Evolutionary conservation across 1,140 invertebrate genomes (phyloP), one percentile per base, ranked within the genome.

Genomic region (Drosophila mojavensis): DNA sequence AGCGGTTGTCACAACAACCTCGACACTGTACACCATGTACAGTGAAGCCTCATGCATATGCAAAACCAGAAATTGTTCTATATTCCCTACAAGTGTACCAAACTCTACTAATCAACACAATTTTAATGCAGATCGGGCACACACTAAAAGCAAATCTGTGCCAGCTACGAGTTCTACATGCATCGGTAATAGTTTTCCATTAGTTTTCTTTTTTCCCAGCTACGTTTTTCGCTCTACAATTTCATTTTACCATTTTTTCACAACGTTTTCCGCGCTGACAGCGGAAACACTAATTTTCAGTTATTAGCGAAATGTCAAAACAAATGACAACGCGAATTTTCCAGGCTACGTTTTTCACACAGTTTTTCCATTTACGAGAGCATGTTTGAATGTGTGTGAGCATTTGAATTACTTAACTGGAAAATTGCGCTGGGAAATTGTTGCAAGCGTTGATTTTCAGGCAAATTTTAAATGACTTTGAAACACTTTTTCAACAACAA

Each of bases 231-330:
- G 1, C 11, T 51, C 45, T 41, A 26, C 17, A 10, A 9, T 15
- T 41, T 60, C 55, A 48, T 28, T 10, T 26, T n/a, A 15, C 13
- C 13, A 17, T 68, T 69, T 41, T 33, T 54, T 33, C 50, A 0
- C 33, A 68, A 13, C 47, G 48, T 65, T 50, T 50, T 50, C 51
- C 54, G 55, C 39, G 51, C 54, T 75, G 78, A 65, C 82, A 78
- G 67, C 59, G 45, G 47, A 74, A 79, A 74, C 54, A 77, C 68
- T 82, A 83, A 88, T 86, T 83, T 89, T 78, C 73, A 78, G 79
- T 84, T 83, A 88, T 88, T 89, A 88, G 77, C 55, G 53, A 60
- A 88, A 78, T 89, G 83, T 88, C 84, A 80, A 78, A 86, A 83
- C 79, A 89, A 83, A 78, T 86, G 79, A 77, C 65, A 89, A 63